Evolutionary conservation across 2,113 vertebrate species (phyloP).

Genomic region (Triplophysa siluroides): DNA sequence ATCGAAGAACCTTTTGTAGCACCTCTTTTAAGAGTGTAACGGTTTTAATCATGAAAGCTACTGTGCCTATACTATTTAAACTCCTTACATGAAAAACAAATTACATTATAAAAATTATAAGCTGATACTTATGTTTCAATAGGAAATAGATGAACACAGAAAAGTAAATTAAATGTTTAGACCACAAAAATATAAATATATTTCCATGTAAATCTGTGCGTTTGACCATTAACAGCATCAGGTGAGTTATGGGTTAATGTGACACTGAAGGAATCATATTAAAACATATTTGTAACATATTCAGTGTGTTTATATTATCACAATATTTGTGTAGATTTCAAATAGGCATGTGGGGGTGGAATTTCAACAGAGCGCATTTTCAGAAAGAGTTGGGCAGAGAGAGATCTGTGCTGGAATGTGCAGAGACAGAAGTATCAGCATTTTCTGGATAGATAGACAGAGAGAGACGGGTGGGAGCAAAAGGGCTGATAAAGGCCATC

Average conservation of each 20-base stretch:
- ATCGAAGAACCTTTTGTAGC: no score
- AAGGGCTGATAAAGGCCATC: not conserved
- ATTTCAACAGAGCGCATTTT: no score
- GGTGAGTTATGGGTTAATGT: not conserved
- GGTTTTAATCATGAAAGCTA: no score
- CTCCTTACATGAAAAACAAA: no score
- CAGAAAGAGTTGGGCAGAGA: no score
- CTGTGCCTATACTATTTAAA: not conserved
- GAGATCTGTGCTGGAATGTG: conserved; percentile 60
- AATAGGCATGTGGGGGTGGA: not conserved
- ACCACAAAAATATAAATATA: no score
- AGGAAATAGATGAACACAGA: not conserved
- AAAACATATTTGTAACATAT: not conserved
- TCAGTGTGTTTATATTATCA: not conserved
- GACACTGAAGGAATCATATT: not conserved
- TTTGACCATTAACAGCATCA: no score
- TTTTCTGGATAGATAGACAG: conserved; percentile 13
- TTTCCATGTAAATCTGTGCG: no score
- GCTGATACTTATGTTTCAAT: not conserved
- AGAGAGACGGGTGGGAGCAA: not conserved
- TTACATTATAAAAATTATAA: no score
- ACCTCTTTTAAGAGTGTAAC: no score
- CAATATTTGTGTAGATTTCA: conserved; percentile 11
- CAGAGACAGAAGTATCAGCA: conserved; percentile 51
- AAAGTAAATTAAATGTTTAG: not conserved